Percentiles rank a stretch among this genome's conserved stretches.
Evolutionary conservation across 2,797 vertebrate species (phyloP).

Genomic region (Darevskia nairensis): DNA sequence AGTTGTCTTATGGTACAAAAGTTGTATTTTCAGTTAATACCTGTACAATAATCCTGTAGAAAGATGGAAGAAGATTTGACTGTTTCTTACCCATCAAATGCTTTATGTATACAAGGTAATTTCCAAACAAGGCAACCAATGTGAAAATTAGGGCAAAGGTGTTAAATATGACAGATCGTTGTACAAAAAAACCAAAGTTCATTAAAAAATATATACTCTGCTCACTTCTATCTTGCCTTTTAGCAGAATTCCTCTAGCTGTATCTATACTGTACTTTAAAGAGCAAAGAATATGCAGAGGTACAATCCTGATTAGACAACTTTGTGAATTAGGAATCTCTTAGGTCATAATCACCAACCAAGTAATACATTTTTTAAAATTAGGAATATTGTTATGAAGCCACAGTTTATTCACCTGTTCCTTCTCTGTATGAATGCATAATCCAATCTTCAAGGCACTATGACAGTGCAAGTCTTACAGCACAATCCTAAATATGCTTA

Average conservation of each 20-base stretch:
- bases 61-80: conserved; percentile 41
- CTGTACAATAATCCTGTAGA: conserved; percentile 39
- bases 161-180: conserved; percentile 30
- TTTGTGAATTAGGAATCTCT: conserved; percentile 46
- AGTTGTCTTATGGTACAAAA: conserved; percentile 29
- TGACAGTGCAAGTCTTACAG: conserved; percentile 9
- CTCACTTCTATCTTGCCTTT: conserved; percentile 18
- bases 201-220: background rate
- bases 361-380: conserved; percentile 12
- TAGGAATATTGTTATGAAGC: conserved; percentile 12
- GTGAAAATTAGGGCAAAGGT: conserved; percentile 27
- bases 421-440: conserved; percentile 5
- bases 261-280: conserved; percentile 52
- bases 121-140: conserved; percentile 42
- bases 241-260: conserved; percentile 1
- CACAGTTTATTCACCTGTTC: conserved; percentile 2
- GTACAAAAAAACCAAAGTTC: background rate
- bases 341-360: conserved; percentile 42
- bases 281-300: conserved; percentile 48
- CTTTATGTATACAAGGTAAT: conserved; percentile 34
- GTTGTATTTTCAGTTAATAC: conserved; percentile 26
- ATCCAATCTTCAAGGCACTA: conserved; percentile 35
- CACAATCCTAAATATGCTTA: background rate
- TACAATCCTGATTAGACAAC: conserved; percentile 40
- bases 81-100: conserved; percentile 41